A percentile compares a stretch with the other conserved stretches of the same genome.
phyloP scores from a whole-genome alignment of 1,140 invertebrate genomes.

The Pollicipes pollicipes region DNA sequence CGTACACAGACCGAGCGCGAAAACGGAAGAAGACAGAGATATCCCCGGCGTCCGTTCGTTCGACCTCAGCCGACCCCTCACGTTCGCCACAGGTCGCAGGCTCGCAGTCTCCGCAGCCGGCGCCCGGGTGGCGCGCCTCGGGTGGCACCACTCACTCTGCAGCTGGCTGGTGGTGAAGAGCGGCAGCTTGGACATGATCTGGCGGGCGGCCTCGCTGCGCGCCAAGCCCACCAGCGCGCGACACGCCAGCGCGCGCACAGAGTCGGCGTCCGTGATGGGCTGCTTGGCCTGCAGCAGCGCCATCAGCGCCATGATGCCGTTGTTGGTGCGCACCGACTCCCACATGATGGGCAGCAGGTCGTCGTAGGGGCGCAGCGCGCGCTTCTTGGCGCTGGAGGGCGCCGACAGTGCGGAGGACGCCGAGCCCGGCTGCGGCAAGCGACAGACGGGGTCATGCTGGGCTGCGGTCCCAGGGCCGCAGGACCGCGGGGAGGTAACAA shows the following conservation, averaged over 20 bases:
- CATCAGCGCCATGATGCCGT: slow-evolving; percentile 78
- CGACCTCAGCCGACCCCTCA: no score
- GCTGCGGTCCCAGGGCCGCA: no score
- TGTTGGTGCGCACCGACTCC: slow-evolving; percentile 79
- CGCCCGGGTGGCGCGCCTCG: no score
- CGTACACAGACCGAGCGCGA: no score
- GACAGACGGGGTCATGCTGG: no score
- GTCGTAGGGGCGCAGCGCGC: slow-evolving; percentile 32
- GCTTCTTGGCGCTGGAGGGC: slow-evolving; percentile 47
- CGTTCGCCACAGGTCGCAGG: no score
- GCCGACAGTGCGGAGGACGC: slow-evolving; percentile 20
- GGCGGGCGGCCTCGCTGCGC: slow-evolving; percentile 65
- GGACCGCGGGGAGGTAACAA: no score
- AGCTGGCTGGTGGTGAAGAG: slow-evolving; percentile 84
- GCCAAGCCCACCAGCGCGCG: slow-evolving; percentile 79
- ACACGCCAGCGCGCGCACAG: slow-evolving; percentile 75
- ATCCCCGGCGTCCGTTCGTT: no score
- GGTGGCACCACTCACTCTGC: slow-evolving; percentile 41
- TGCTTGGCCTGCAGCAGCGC: slow-evolving; percentile 73
- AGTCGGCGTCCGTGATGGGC: slow-evolving; percentile 91
- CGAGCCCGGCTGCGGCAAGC: background rate
- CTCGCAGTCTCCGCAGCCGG: no score
- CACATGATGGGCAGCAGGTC: slow-evolving; percentile 77
- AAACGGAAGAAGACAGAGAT: no score
- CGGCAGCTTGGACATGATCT: slow-evolving; percentile 90